Base-by-base conservation (phyloP, 2,797 vertebrate genomes). In the Picus viridis region DNA sequence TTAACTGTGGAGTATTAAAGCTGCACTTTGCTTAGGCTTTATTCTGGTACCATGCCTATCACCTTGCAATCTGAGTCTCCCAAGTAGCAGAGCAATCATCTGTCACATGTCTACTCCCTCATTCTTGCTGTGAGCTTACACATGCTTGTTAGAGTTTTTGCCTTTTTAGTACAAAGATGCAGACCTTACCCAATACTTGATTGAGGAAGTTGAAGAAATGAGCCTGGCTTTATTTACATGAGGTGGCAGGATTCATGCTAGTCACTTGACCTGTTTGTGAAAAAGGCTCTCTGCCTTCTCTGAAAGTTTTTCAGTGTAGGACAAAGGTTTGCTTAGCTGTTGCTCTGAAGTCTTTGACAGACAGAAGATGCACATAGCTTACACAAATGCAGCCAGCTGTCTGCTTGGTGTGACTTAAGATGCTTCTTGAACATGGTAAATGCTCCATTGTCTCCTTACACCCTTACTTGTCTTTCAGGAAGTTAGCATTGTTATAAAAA, bases 111-210 rank as follows among this genome's bases (percentile, higher is more conserved):
- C 69, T 84, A 7, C 36, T 54, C 29, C 51, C 63, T 67, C n/a
- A 1, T 54, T 47, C 57, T 43, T 45, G 29, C 64, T 53, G 19
- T 8, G 74, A 70, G 34, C 26, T 20, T 26, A 32, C 49, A 36
- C 14, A 0, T 23, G 15, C 24, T 61, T 7, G 1, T 36, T 13
- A 15, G 22, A 23, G 8, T 12, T 15, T 47, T 58, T 45, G 2
- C 45, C 17, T 65, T 65, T 23, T 2, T 2, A 22, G 62, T 13
- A 17, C 56, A 36, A 15, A 45, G n/a, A 4, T 30, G 27, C 8
- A 63, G 41, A 26, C 9, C 19, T 83, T 29, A 12, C 27, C 45
- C 39, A 17, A 7, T 22, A 3, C 62, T 70, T 65, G 77, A 20
- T 2, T 19, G 59, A 90, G 24, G 76, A 81, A 59, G 47, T 75